Evolutionary conservation across 2,113 vertebrate genomes (phyloP), one percentile per base, ranked within the genome.

Genomic region (Clarias batrachus): DNA sequence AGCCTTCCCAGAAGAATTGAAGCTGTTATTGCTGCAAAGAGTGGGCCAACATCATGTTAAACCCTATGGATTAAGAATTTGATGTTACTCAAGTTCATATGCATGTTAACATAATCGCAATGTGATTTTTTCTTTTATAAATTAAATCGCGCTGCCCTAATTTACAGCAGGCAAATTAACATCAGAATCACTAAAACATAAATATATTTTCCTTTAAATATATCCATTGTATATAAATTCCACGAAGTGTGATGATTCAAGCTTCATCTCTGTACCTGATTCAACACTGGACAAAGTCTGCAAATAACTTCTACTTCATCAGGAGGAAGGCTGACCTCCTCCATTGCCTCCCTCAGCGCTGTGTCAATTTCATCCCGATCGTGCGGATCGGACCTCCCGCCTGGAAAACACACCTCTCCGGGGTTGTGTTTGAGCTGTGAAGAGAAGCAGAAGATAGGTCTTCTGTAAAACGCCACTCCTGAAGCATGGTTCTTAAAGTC

Each of bases 351-450:
- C 82, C 97, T 94, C 27, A 99, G 93, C 21, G 98, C 97, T 0
- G 97, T 99, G 90, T 94, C 94, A 52, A 96, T 91, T 19, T 97
- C 96, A 73, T 97, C 95, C 37, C 0, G 68, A 81, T 99, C 98
- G 0, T 17, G 4, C 1, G 94, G 91, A 30, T 99, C 97, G 1
- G 89, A 87, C 92, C 96, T 97, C 10, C 98, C 98, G 71, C 98
- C 98, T 0, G 97, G 98, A 91, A 99, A 99, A 89, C 98, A 99
- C 82, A 98, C 97, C 82, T 98, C 95, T 12, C 97, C 97, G 0
- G 96, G 96, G 16, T 93, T 94, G 82, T 92, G 94, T 92, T 94
- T 96, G 81, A 99, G 93, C 97, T 99, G 68, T 89, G 14, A 88
- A 59, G 54, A 65, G 30, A 2, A 37, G 86, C 9, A 77, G 81